Base-by-base conservation (phyloP, 2,888 invertebrate genomes). In the Uloborus plumipes region DNA sequence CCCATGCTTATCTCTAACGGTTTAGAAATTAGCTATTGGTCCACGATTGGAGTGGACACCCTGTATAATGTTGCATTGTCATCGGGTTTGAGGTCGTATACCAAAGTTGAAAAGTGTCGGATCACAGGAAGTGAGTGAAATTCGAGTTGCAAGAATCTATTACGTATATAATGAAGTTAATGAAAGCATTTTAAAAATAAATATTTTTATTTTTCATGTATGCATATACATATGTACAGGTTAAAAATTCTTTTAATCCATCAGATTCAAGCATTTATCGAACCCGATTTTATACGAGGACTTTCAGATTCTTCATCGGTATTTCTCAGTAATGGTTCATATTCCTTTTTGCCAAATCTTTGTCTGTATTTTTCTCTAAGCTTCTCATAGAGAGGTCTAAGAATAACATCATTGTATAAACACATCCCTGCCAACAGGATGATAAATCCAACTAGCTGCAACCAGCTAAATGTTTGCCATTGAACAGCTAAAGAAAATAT, bases 401-500 rank as follows among this genome's bases (percentile, higher is more conserved):
- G 86, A 50, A 90, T 84, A 3, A 90, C 87, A 85, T 90, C 89
- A 87, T 96, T 95, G 90, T 98, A 98, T 69, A 93, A 90, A 86
- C 93, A 93, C 92, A 95, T 95, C 84, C 97, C 97, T 78, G 92
- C 88, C 75, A 96, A 90, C 2, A 97, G 91, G 13, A 94, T 89
- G 0, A 92, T 87, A 88, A 96, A 96, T 7, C 97, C 97, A 86
- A 95, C 88, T 58, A 92, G 91, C 89, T 95, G 94, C 82, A 93
- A 90, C 89, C 92, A 92, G 89, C 94, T 93, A 89, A 98, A 95
- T 0, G 88, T 87, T 89, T 98, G 96, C 93, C 95, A 95, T 53
- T 91, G 88, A 50, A 97, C 90, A 0, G 91, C 89, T 62, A 98
- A 90, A 0, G 94, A 94, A 72, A 95, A 92, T 82, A 92, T 90